phyloP scores from a whole-genome alignment of 1,140 invertebrate species.

The Bombus balteatus region DNA sequence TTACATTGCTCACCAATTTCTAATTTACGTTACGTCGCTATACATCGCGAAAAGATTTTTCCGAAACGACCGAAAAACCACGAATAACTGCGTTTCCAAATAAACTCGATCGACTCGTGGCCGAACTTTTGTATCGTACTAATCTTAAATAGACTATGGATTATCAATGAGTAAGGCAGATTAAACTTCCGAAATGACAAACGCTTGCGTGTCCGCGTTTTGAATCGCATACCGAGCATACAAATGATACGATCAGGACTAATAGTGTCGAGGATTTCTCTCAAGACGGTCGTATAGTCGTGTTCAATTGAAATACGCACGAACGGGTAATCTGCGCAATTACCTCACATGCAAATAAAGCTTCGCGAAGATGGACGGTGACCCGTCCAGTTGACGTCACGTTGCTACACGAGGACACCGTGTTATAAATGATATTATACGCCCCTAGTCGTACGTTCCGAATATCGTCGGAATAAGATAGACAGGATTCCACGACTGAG shows the following conservation, averaged over 20 bases:
- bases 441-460: background rate
- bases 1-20: background rate
- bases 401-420: slow-evolving; percentile 10
- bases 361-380: slow-evolving; percentile 38
- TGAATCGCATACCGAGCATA: background rate
- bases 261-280: background rate
- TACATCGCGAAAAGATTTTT: too few species aligned
- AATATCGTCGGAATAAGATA: background rate
- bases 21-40: background rate
- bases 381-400: slow-evolving; percentile 47
- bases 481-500: background rate
- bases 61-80: too few species aligned
- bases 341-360: slow-evolving; percentile 59
- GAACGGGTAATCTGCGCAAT: slow-evolving; percentile 55
- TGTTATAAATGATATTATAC: background rate
- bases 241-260: too few species aligned
- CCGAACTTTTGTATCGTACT: too few species aligned
- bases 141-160: background rate
- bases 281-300: slow-evolving; percentile 5
- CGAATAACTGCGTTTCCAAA: too few species aligned
- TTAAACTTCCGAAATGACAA: background rate
- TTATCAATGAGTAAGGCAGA: too few species aligned
- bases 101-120: too few species aligned
- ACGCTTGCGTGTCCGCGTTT: background rate
- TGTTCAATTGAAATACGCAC: slow-evolving; percentile 46